Conservation (phyloP, 2,797 vertebrate species). For the Danio albolineatus region DNA sequence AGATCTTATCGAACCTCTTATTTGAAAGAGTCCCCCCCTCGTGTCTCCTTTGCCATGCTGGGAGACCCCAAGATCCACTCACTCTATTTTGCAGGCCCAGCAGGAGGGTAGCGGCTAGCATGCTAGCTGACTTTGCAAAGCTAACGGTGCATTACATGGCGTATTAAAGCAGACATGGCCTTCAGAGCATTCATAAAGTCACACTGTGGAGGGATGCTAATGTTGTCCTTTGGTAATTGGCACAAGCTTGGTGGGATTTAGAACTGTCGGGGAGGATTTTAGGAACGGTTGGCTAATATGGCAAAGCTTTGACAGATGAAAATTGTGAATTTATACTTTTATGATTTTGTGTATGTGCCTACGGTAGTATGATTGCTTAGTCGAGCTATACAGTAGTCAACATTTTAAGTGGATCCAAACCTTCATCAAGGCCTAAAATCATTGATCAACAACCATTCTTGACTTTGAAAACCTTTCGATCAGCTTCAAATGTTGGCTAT, state of each 20-base stretch:
- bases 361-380: no score
- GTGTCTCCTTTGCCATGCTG: slow-evolving; percentile 20
- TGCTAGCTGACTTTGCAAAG: not conserved
- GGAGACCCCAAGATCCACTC: slow-evolving; percentile 21
- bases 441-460: no score
- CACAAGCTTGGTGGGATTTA: slow-evolving; percentile 27
- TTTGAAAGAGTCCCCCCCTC: slow-evolving; percentile 10
- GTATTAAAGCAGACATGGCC: not conserved
- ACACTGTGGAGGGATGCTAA: slow-evolving; percentile 9
- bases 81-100: slow-evolving; percentile 9
- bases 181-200: slow-evolving; percentile 5
- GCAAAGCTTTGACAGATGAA: slow-evolving; percentile 13
- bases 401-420: no score
- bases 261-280: slow-evolving; percentile 15
- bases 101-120: slow-evolving; percentile 10
- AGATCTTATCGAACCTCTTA: not conserved
- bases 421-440: no score
- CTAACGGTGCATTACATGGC: slow-evolving; percentile 12
- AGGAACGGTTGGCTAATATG: not conserved
- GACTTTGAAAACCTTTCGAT: no score
- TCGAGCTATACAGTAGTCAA: no score
- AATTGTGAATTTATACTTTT: not conserved
- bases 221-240: slow-evolving; percentile 4
- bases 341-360: not conserved
- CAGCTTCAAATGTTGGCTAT: no score